Base-by-base conservation (phyloP, 2,113 vertebrate genomes). In the Brevimyrus niger region DNA sequence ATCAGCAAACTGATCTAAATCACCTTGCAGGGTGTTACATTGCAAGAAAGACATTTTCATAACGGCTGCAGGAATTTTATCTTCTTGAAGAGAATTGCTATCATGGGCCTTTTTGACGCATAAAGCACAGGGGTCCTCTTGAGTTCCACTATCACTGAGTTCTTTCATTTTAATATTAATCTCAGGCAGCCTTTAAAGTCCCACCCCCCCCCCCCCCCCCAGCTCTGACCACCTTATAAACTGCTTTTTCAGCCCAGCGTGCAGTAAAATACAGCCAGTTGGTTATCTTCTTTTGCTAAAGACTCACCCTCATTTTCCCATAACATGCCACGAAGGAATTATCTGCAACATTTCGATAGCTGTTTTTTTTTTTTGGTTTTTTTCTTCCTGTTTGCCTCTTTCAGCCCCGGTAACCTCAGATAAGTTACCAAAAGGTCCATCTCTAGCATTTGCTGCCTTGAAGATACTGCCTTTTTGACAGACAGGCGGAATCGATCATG, bases 111-210 rank as follows among this genome's bases (percentile, higher is more conserved):
- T 38, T 80, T 80, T 80, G 73, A 80, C 42, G 35, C 38, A 17
- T 80, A 19, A 42, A 42, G 35, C 35, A 80, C 73, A 35, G 35
- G 73, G 73, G 73, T 80, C 35, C 73, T 80, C 73, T 42, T 42
- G 35, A 80, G 31, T 80, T 42, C 31, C 35, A 42, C 31, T 80
- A 80, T 80, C 31, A 42, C 73, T 80, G 61, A 69, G 61, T 69
- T 69, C 27, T 69, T 69, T 61, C 65, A 27, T 80, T 80, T 80
- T 80, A 80, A 80, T 80, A 80, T 38, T 80, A 80, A 80, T 80
- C 31, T 42, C 73, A 80, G 35, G 4, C 73, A 38, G 31, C 13
- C 35, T 38, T 80, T 42, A 69, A 31, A 31, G 61, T 27, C 2
- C 65, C 2, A 10, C 27, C 65, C 2, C 27, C 27, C 27, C 6